A percentile compares a stretch with the other conserved stretches of the same genome.
Evolutionary conservation across 2,113 vertebrate species (phyloP).

Genomic region (Melospiza melodia): DNA sequence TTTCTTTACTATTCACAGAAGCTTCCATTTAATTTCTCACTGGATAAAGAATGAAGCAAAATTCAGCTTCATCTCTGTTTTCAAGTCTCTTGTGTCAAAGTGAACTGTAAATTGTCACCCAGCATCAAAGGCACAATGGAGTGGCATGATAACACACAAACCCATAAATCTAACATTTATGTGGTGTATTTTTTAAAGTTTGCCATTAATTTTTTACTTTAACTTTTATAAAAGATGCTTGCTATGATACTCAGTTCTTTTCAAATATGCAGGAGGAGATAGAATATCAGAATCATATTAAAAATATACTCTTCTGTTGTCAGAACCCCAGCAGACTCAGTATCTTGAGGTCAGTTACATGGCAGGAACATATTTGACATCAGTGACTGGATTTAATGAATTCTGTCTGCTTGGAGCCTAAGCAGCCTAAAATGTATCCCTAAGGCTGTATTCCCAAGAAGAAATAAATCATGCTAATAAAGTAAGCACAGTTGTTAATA

Average conservation of each 20-base stretch:
- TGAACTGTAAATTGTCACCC: not conserved
- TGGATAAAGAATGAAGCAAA: not conserved
- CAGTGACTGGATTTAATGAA: not conserved
- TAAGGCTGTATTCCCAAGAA: not conserved
- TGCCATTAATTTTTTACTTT: not conserved
- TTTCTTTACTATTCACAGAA: not conserved
- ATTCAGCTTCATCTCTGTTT: not conserved
- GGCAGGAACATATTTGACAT: not conserved
- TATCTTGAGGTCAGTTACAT: not conserved
- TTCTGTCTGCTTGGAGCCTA: not conserved
- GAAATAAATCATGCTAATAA: not conserved
- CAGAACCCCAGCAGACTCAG: not conserved
- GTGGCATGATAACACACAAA: not conserved
- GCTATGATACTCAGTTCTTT: not conserved
- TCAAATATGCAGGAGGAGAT: not conserved
- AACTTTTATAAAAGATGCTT: not conserved
- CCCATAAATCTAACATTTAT: not conserved
- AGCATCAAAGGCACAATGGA: not conserved
- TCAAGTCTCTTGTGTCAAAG: not conserved
- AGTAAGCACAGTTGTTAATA: not conserved
- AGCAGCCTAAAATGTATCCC: not conserved
- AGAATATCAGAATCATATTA: not conserved
- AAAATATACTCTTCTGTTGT: not conserved
- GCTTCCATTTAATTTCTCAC: not conserved
- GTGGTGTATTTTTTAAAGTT: not conserved